A percentile compares a stretch with the other conserved stretches of the same genome.
These are phyloP conservation scores for Catostylus mosaicus DNA, from an alignment of 30 jellyfish, hydroid and myxozoan genomes.

Conservation along the genomic window DNA sequence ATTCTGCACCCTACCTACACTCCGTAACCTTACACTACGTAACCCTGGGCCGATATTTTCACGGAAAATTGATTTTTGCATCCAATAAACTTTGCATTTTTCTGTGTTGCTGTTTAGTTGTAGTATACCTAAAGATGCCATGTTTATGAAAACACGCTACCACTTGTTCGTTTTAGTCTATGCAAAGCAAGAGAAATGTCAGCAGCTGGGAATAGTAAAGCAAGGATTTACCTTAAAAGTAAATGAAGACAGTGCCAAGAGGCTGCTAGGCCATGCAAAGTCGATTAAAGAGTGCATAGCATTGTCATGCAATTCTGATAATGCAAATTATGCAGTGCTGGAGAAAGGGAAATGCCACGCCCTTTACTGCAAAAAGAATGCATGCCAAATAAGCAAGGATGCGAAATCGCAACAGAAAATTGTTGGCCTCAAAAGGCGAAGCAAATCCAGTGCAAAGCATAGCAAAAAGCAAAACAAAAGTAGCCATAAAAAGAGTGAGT, in stretches of 20 bases:
- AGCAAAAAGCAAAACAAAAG: conserved; percentile 4
- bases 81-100: too few relatives aligned
- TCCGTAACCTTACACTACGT: too few relatives aligned
- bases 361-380: conserved; percentile 54
- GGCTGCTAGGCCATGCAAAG: conserved; percentile 32
- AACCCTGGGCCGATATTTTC: too few relatives aligned
- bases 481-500: conserved; percentile 23
- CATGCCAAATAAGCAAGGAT: conserved; percentile 62
- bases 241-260: conserved; percentile 9
- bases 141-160: too few relatives aligned
- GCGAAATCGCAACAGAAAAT: conserved; percentile 50
- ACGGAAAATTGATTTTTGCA: too few relatives aligned
- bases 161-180: conserved; percentile 25
- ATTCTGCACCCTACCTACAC: too few relatives aligned
- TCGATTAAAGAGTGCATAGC: conserved; percentile 46
- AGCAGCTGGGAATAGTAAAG: conserved; percentile 14
- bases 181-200: conserved; percentile 46
- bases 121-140: too few relatives aligned
- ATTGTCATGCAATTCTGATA: conserved; percentile 40
- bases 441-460: not conserved
- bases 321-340: conserved; percentile 58
- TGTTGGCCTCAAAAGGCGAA: conserved; percentile 39
- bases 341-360: conserved; percentile 63
- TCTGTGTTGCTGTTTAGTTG: too few relatives aligned
- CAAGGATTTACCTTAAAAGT: conserved; percentile 46